phyloP scores from a whole-genome alignment of 2,888 invertebrate species.

The Polia nebulosa region DNA sequence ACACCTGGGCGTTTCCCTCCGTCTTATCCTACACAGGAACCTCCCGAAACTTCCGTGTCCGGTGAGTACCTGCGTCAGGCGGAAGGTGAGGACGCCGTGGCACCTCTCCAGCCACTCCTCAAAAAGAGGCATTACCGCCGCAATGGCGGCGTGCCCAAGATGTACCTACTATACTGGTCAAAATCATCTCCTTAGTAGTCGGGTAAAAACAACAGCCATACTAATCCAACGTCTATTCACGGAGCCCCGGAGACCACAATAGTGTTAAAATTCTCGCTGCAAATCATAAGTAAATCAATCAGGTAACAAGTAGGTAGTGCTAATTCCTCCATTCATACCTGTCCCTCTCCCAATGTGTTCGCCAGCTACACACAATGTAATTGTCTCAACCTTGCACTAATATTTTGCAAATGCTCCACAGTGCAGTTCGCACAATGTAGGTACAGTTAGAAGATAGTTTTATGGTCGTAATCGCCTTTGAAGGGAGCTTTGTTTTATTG shows the following conservation, averaged over 20 bases:
- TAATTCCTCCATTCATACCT: constrained; percentile 23
- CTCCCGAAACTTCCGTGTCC: too few relatives aligned
- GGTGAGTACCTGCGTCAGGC: too few relatives aligned
- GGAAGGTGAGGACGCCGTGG: too few relatives aligned
- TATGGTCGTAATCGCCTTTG: constrained; percentile 31
- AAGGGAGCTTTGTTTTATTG: constrained; percentile 4
- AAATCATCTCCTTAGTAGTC: too few relatives aligned
- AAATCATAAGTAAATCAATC: not conserved
- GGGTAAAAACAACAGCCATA: not conserved
- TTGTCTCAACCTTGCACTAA: constrained; percentile 68
- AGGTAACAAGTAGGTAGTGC: not conserved
- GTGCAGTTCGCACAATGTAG: constrained; percentile 69
- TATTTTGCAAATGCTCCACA: constrained; percentile 67
- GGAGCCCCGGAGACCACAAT: not conserved
- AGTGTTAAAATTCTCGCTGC: constrained; percentile 40
- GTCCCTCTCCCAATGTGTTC: constrained; percentile 58
- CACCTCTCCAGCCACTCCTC: too few relatives aligned
- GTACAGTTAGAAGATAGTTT: constrained; percentile 62
- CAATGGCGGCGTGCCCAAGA: too few relatives aligned
- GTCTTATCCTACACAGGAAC: too few relatives aligned
- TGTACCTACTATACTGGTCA: too few relatives aligned
- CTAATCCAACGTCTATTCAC: not conserved
- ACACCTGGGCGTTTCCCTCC: too few relatives aligned
- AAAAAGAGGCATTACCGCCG: too few relatives aligned
- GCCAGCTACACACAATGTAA: constrained; percentile 67